A percentile compares a stretch with the other conserved stretches of the same genome.
phyloP scores from a whole-genome alignment of 2,888 invertebrate species.

The Lathronympha strigana region DNA sequence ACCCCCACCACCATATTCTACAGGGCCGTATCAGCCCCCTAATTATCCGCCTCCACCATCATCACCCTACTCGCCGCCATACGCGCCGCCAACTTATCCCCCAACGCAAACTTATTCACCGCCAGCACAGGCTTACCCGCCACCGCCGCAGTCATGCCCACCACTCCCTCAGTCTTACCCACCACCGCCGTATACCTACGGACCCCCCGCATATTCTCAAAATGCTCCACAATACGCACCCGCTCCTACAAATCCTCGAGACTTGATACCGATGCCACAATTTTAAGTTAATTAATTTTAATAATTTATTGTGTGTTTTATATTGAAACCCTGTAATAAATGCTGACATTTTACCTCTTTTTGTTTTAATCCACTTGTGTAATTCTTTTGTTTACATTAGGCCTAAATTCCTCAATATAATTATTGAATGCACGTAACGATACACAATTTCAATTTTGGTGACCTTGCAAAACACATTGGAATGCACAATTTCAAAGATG shows the following conservation, averaged over 20 bases:
- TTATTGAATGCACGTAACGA: not conserved
- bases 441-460: not conserved
- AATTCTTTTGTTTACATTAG: slow-evolving; percentile 6
- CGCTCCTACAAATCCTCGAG: slow-evolving; percentile 24
- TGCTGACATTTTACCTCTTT: slow-evolving; percentile 2
- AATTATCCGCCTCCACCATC: slow-evolving; percentile 38
- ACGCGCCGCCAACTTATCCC: slow-evolving; percentile 25
- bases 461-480: slow-evolving; percentile 9
- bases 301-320: slow-evolving; percentile 1
- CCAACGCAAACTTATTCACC: slow-evolving; percentile 21
- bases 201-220: slow-evolving; percentile 41
- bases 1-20: slow-evolving; percentile 36
- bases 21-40: slow-evolving; percentile 37
- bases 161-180: slow-evolving; percentile 16
- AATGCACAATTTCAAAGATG: not conserved
- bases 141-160: slow-evolving; percentile 22
- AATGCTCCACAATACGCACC: slow-evolving; percentile 23
- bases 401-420: not conserved
- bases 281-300: slow-evolving; percentile 16
- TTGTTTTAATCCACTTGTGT: slow-evolving; percentile 5
- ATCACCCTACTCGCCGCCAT: slow-evolving; percentile 41
- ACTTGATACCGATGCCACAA: slow-evolving; percentile 24
- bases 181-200: slow-evolving; percentile 32
- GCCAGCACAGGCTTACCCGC: slow-evolving; percentile 18
- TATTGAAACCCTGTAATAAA: slow-evolving; percentile 8